Evolutionary conservation across 2,113 vertebrate genomes (phyloP).

Genomic region (Probosciger aterrimus): DNA sequence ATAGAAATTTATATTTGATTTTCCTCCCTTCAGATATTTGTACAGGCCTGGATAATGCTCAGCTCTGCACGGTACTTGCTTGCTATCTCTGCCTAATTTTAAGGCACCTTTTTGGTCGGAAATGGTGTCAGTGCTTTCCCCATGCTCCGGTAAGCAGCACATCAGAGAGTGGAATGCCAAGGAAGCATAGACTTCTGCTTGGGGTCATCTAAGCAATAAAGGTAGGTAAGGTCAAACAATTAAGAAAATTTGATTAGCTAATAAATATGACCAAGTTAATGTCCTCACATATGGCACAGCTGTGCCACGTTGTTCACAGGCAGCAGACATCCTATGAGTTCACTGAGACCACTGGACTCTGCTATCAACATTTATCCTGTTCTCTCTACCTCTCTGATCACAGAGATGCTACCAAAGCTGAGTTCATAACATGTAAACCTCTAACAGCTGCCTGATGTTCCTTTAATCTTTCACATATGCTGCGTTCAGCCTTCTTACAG

Average conservation of each 20-base stretch:
- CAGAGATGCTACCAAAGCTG: conserved; percentile 9
- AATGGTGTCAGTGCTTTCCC: neutral
- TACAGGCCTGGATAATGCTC: neutral
- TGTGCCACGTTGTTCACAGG: neutral
- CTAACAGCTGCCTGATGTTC: conserved; percentile 18
- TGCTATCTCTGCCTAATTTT: neutral
- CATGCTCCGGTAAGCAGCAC: neutral
- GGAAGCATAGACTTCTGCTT: neutral
- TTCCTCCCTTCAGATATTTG: neutral
- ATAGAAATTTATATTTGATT: neutral
- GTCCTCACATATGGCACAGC: neutral
- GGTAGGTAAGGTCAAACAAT: neutral
- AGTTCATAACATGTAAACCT: conserved; percentile 21
- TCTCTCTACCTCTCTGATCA: neutral
- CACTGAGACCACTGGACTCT: neutral
- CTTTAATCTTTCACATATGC: conserved; percentile 54
- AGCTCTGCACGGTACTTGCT: neutral
- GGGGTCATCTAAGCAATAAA: neutral
- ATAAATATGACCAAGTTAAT: neutral
- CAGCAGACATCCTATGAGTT: neutral
- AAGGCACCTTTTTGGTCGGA: neutral
- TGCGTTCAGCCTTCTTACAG: neutral
- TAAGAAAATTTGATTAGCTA: neutral
- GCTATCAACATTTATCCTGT: neutral
- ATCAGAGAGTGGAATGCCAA: neutral